Base-by-base conservation (phyloP, 2,797 vertebrate species). In the Antrozous pallidus region DNA sequence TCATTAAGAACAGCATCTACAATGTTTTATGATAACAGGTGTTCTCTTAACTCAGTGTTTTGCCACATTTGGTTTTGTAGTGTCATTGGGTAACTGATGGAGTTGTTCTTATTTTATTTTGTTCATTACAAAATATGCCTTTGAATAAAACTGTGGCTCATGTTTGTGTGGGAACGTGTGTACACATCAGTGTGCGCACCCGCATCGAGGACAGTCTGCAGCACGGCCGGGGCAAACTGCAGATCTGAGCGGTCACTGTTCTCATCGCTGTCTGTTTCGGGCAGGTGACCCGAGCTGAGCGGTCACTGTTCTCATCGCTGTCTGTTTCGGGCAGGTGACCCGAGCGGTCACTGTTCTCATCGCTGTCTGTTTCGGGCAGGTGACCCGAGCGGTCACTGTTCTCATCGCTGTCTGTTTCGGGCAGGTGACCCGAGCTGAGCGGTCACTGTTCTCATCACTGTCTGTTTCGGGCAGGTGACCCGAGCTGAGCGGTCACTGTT, bases 271-370 rank as follows among this genome's bases (percentile, higher is more conserved):
- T 95, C 78, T 95, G n/a, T 86, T 82, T 36, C 92, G 65, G 40
- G 58, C 97, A 99, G 99, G 99, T 99, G 74, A 99, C n/a, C n/a
- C n/a, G n/a, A n/a, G n/a, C 67, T 47, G 75, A 26, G 31, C 79
- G 75, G 77, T 6, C 8, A 1, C 67, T 31, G 65, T 91, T 18
- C 0, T 40, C 8, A 88, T 5, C 4, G 5, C 45, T 42, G 22
- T 95, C 78, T 95, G n/a, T 86, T 82, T 36, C 92, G 65, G 40
- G 58, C 97, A 99, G 99, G 99, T 99, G 74, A 99, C n/a, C 67
- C 51, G 75, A 26, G 31, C 79, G 75, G 77, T 6, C 8, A 1
- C 67, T 31, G 65, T 91, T 18, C 0, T 40, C 8, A 88, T 5
- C 4, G 5, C 45, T 42, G 22, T 95, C 78, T 95, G n/a, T 86